Percentiles rank a stretch among this genome's conserved stretches.
These are phyloP conservation scores for Microcaecilia unicolor DNA, from an alignment of 2,797 vertebrate species.

Conservation along the genomic window DNA sequence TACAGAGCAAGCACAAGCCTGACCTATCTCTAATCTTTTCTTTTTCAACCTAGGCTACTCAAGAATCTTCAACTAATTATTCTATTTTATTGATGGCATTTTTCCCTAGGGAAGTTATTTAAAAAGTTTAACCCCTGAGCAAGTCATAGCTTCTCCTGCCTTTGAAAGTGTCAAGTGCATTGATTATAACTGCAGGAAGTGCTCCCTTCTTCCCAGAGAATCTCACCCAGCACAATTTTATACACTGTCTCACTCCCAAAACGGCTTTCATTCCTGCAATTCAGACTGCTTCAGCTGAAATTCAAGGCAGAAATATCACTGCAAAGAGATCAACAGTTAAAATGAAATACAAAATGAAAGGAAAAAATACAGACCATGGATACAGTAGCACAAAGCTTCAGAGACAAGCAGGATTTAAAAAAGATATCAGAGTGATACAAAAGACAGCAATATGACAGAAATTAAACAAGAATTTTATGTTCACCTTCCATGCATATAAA, in stretches of 20 bases:
- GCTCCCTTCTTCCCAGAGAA: constrained; percentile 70
- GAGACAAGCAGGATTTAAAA: constrained; percentile 58
- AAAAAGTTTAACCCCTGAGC: constrained; percentile 87
- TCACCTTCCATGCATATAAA: constrained; percentile 69
- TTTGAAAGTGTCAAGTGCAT: constrained; percentile 85
- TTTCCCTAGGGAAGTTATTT: constrained; percentile 79
- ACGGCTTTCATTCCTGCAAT: constrained; percentile 50
- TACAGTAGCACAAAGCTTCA: constrained; percentile 43
- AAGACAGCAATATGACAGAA: constrained; percentile 73
- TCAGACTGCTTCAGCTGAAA: constrained; percentile 47
- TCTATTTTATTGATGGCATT: constrained; percentile 80
- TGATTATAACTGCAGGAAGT: constrained; percentile 81
- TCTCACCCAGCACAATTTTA: constrained; percentile 53
- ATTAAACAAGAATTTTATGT: constrained; percentile 78
- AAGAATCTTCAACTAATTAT: constrained; percentile 74
- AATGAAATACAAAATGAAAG: constrained; percentile 41
- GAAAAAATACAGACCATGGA: constrained; percentile 23
- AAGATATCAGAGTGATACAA: constrained; percentile 67
- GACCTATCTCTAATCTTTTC: constrained; percentile 26
- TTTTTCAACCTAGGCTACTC: constrained; percentile 38
- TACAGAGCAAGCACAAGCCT: constrained; percentile 15
- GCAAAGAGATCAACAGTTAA: constrained; percentile 44
- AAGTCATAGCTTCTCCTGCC: constrained; percentile 66
- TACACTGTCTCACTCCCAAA: constrained; percentile 38
- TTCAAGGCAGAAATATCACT: constrained; percentile 48